phyloP scores from a whole-genome alignment of 2,797 vertebrate genomes.

The Syngnathus acus region DNA sequence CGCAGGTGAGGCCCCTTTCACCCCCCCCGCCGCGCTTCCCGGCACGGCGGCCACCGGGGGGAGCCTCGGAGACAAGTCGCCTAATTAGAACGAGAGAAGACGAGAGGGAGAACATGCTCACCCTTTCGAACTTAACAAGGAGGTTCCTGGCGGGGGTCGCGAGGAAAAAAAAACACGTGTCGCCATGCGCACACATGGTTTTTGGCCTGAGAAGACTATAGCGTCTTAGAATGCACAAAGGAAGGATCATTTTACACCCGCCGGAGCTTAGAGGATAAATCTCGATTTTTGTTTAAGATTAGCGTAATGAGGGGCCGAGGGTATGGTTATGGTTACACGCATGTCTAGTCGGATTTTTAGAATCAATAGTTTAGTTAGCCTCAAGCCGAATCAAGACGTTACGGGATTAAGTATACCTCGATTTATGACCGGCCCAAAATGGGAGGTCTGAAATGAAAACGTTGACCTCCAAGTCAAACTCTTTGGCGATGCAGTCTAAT shows the following conservation, averaged over 20 bases:
- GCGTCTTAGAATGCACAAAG: neutral
- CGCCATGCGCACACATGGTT: slow-evolving; percentile 11
- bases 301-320: neutral
- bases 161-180: neutral
- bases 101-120: slow-evolving; percentile 45
- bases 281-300: neutral
- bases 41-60: slow-evolving; percentile 37
- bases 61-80: slow-evolving; percentile 46
- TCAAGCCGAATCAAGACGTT: neutral
- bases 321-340: neutral
- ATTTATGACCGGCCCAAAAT: no score
- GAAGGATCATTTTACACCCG: neutral
- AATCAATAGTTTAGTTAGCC: neutral
- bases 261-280: neutral
- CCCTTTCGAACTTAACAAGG: slow-evolving; percentile 54
- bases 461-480: neutral
- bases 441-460: no score
- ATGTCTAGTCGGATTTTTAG: neutral
- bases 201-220: neutral
- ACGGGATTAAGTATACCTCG: neutral
- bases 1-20: slow-evolving; percentile 71
- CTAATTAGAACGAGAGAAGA: slow-evolving; percentile 67
- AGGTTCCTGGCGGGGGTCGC: slow-evolving; percentile 48
- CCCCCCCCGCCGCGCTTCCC: slow-evolving; percentile 52
- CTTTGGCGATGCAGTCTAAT: neutral